phyloP scores from a whole-genome alignment of 2,888 invertebrate species.

The Diaperis boleti region DNA sequence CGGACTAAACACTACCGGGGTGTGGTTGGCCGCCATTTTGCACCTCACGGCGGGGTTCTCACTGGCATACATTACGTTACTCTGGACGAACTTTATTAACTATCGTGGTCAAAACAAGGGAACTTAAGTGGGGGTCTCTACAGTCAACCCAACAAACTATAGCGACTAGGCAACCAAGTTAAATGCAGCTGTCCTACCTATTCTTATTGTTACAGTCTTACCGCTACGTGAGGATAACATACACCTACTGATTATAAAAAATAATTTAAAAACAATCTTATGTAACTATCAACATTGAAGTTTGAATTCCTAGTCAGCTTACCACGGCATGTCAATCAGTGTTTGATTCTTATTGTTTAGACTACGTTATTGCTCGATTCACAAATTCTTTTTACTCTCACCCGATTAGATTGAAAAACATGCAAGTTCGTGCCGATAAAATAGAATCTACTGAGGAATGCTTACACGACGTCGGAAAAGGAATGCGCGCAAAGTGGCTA shows the following conservation, averaged over 20 bases:
- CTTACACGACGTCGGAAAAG: constrained; percentile 24
- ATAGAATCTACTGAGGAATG: constrained; percentile 27
- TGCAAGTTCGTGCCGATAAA: constrained; percentile 31
- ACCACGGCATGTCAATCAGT: constrained; percentile 34
- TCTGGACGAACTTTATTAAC: constrained; percentile 28
- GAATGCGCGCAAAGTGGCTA: constrained; percentile 50
- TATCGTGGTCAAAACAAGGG: constrained; percentile 15
- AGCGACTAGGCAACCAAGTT: constrained; percentile 36
- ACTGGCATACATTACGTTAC: constrained; percentile 25
- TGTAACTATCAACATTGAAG: constrained; percentile 53
- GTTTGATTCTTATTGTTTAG: constrained; percentile 46
- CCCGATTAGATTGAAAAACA: constrained; percentile 26
- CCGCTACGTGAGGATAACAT: constrained; percentile 40
- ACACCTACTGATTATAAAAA: constrained; percentile 54
- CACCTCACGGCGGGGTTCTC: constrained; percentile 1
- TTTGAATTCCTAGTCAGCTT: constrained; percentile 29
- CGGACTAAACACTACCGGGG: constrained; percentile 14
- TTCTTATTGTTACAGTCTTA: constrained; percentile 39
- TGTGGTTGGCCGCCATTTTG: constrained; percentile 18
- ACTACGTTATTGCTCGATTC: constrained; percentile 45
- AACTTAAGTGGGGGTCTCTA: constrained; percentile 16
- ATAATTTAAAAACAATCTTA: constrained; percentile 58
- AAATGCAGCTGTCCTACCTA: constrained; percentile 30
- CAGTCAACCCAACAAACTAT: constrained; percentile 30
- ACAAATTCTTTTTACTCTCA: constrained; percentile 12